These are phyloP conservation scores for Tenualosa ilisha DNA, from an alignment of 2,797 vertebrate genomes.

Conservation along the genomic window DNA sequence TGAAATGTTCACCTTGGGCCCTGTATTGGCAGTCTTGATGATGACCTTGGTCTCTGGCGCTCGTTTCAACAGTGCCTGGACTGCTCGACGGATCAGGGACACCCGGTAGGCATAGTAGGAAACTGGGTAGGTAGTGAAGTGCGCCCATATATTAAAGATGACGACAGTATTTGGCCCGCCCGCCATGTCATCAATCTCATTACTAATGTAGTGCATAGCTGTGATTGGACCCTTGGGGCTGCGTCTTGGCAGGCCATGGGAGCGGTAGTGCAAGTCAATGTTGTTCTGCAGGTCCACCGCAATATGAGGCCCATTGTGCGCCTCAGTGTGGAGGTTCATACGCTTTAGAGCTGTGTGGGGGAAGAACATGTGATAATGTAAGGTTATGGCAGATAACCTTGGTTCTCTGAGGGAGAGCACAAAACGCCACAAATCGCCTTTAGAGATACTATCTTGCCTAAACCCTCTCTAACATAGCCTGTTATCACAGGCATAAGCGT, in stretches of 20 bases:
- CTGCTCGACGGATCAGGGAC: slow-evolving; percentile 28
- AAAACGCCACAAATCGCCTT: no score
- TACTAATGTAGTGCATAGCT: slow-evolving; percentile 17
- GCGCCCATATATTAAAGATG: slow-evolving; percentile 45
- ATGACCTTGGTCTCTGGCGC: slow-evolving; percentile 35
- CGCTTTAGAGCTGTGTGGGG: background rate
- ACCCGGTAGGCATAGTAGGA: slow-evolving; percentile 35
- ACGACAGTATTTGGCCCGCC: slow-evolving; percentile 38
- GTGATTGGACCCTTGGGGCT: background rate
- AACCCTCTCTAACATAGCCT: no score
- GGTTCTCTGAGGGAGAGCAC: no score
- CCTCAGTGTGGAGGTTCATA: background rate
- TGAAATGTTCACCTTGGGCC: background rate
- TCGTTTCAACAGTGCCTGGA: slow-evolving; percentile 37
- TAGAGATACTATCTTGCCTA: no score
- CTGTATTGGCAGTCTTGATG: slow-evolving; percentile 59
- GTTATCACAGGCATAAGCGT: no score
- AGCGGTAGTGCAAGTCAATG: background rate
- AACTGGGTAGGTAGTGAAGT: slow-evolving; percentile 45
- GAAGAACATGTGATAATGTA: no score
- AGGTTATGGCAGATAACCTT: no score
- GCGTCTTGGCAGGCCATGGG: background rate
- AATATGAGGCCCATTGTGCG: background rate
- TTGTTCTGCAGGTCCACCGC: background rate
- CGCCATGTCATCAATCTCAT: slow-evolving; percentile 30